A percentile compares a stretch with the other conserved stretches of the same genome.
Conservation (phyloP, 1,140 invertebrate species). For the Paraescarpia echinospica region DNA sequence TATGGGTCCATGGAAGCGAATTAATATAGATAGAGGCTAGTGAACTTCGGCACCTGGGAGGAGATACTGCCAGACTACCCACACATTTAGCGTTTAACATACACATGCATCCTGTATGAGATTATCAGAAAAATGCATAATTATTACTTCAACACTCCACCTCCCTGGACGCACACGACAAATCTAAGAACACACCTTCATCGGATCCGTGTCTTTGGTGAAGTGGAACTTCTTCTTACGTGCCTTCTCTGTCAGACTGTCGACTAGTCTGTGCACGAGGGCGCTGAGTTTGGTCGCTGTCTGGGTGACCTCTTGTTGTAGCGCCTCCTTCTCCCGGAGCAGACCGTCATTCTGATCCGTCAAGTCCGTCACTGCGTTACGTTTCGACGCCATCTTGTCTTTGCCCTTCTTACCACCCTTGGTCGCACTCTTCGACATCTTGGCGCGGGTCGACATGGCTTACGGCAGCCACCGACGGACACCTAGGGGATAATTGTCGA, state of each 20-base stretch:
- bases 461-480: not conserved
- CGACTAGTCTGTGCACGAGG: conserved; percentile 16
- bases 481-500: not conserved
- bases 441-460: conserved; percentile 33
- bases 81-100: no score
- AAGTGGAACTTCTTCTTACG: not conserved
- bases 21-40: no score
- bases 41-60: no score
- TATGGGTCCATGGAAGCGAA: no score
- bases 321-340: conserved; percentile 33
- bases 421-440: conserved; percentile 30
- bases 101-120: no score
- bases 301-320: conserved; percentile 38
- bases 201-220: not conserved
- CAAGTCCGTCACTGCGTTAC: conserved; percentile 31
- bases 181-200: not conserved
- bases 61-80: no score
- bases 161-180: not conserved
- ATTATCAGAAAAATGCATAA: no score
- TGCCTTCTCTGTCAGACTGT: not conserved
- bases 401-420: conserved; percentile 28
- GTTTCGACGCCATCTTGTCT: conserved; percentile 20
- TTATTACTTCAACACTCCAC: no score
- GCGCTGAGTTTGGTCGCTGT: conserved; percentile 14
- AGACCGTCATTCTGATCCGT: conserved; percentile 40